These are phyloP conservation scores for Pluvialis apricaria DNA, from an alignment of 2,113 vertebrate species.

Conservation along the genomic window DNA sequence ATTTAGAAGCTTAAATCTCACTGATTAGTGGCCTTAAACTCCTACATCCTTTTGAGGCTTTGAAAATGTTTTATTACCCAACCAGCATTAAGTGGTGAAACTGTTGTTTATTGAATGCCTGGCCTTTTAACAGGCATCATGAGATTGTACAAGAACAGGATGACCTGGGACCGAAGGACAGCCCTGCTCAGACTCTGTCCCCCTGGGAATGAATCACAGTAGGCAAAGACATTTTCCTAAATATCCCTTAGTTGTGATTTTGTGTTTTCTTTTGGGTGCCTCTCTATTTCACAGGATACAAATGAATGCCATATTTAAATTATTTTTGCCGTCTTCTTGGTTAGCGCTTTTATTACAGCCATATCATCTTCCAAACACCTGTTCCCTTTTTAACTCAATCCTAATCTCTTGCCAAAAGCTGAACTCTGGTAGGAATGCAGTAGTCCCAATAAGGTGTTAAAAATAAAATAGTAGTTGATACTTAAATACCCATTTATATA, in stretches of 20 bases:
- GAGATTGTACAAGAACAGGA: neutral
- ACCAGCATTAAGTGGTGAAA: neutral
- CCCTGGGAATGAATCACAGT: neutral
- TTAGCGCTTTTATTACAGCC: slow-evolving; percentile 1
- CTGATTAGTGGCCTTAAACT: neutral
- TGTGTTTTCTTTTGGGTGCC: neutral
- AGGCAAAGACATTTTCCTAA: neutral
- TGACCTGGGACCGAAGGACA: neutral
- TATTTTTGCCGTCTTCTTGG: neutral
- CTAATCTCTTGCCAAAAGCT: slow-evolving; percentile 44
- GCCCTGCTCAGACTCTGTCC: neutral
- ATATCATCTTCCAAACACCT: slow-evolving; percentile 33
- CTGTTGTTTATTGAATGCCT: neutral
- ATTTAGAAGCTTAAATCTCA: neutral
- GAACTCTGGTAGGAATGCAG: neutral
- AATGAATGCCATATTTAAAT: neutral
- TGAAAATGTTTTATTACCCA: neutral
- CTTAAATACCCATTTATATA: slow-evolving; percentile 44
- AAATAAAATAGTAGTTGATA: slow-evolving; percentile 50
- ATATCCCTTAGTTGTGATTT: neutral
- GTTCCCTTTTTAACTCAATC: slow-evolving; percentile 13
- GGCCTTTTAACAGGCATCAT: neutral
- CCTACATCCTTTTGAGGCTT: neutral
- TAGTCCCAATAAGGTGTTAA: slow-evolving; percentile 37
- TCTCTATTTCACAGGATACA: neutral